A percentile compares a stretch with the other conserved stretches of the same genome.
These are phyloP conservation scores for Platyrinchus mystaceus DNA, from an alignment of 2,797 vertebrate genomes.

Conservation along the genomic window DNA sequence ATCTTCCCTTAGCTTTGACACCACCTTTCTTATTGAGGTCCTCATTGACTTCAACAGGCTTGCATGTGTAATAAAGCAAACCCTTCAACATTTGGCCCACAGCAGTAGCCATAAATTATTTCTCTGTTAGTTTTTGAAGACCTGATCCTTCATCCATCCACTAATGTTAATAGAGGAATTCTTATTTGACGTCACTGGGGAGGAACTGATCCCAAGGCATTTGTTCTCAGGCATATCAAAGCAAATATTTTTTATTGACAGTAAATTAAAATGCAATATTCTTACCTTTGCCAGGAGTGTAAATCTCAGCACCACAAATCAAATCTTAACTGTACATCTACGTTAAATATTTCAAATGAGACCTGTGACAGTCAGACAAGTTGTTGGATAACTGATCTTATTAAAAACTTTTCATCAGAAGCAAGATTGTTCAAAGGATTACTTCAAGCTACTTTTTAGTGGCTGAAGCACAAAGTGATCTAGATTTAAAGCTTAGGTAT, in stretches of 20 bases:
- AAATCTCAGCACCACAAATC: slow-evolving; percentile 50
- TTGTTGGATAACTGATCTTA: background rate
- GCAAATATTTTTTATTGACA: slow-evolving; percentile 43
- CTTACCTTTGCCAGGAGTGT: slow-evolving; percentile 16
- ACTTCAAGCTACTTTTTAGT: background rate
- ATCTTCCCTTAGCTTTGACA: background rate
- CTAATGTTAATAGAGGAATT: background rate
- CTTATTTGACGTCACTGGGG: slow-evolving; percentile 4
- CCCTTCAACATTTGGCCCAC: background rate
- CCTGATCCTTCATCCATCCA: slow-evolving; percentile 33
- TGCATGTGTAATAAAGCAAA: background rate
- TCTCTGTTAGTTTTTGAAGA: background rate
- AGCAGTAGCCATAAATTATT: slow-evolving; percentile 38
- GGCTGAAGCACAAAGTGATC: background rate
- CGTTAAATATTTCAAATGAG: slow-evolving; percentile 3
- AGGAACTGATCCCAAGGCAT: slow-evolving; percentile 14
- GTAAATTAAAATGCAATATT: slow-evolving; percentile 34
- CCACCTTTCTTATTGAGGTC: background rate
- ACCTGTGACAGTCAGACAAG: background rate
- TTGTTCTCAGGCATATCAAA: slow-evolving; percentile 57
- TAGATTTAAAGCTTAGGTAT: background rate
- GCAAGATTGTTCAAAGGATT: background rate
- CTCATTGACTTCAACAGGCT: background rate
- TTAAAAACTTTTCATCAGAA: background rate
- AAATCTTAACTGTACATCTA: slow-evolving; percentile 9